Conservation (phyloP, 2,113 vertebrate genomes). For the Gasterosteus nipponicus region DNA sequence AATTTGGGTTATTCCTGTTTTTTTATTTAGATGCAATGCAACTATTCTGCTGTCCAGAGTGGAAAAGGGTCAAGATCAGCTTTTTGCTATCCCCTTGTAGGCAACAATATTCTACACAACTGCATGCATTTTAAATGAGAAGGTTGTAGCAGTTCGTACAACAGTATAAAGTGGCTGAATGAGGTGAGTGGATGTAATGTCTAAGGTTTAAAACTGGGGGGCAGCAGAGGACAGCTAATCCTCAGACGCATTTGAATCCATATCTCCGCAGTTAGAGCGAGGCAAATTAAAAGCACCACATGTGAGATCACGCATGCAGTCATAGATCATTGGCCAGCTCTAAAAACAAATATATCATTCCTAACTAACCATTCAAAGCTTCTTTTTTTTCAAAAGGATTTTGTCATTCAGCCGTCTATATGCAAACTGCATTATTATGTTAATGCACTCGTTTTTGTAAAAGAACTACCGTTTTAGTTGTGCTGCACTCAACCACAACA, state of each 20-base stretch:
- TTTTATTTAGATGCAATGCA: background rate
- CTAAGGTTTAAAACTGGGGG: slow-evolving; percentile 17
- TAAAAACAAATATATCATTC: background rate
- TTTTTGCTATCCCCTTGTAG: background rate
- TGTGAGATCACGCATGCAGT: background rate
- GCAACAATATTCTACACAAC: background rate
- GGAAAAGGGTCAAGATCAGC: too few relatives aligned
- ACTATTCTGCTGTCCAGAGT: background rate
- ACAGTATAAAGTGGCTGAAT: background rate
- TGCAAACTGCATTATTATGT: background rate
- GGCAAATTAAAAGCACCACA: background rate
- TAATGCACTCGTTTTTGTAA: background rate
- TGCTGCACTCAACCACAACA: background rate
- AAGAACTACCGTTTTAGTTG: too few relatives aligned
- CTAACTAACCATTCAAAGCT: background rate
- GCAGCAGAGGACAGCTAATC: slow-evolving; percentile 33
- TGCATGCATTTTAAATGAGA: background rate
- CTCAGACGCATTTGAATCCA: background rate
- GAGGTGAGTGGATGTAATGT: background rate
- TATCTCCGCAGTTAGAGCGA: background rate
- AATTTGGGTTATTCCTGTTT: background rate
- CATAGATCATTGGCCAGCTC: background rate
- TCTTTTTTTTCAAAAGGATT: background rate
- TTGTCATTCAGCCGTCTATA: background rate
- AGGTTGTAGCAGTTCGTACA: background rate